Evolutionary conservation across 1,140 invertebrate genomes (phyloP), one percentile per base, ranked within the genome.

Genomic region (Theocolax elegans): DNA sequence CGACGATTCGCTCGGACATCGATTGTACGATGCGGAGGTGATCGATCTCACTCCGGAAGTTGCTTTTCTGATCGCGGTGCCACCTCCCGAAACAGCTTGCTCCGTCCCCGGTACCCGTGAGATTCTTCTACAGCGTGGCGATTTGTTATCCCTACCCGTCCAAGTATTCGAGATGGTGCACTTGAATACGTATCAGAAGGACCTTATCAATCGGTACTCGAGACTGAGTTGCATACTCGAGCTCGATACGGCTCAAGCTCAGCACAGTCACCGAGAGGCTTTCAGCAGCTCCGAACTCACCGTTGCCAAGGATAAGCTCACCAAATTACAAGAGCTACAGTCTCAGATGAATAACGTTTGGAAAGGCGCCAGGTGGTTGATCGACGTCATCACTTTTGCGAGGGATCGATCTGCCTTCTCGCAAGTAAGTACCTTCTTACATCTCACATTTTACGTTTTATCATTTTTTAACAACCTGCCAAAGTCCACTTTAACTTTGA

Each of bases 161-260:
- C 92, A 94, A 83, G 87, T 89, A n/a, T 94, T 97, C 77, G 97
- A 98, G 88, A 96, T 97, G 92, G 94, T 97, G 46, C 95, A 97
- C 77, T 85, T 97, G 49, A 91, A 91, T 67, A 96, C 95, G 8
- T 99, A 98, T 83, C 95, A 97, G 76, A 90, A 89, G 21, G 92
- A 92, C 62, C 92, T 98, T 23, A 92, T 98, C 9, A 91, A 92
- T 75, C 91, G 94, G 75, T 98, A 98, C 84, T 94, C 95, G 0
- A 90, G 95, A 40, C 85, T 98, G 3, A 97, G 95, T 72, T 96
- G 95, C 75, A 93, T 97, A 25, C 85, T 98, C 19, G 97, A 99
- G 84, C 87, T 97, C 78, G 97, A 98, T 74, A 92, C 94, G 0
- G 92, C 94, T 2, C 88, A 97, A 67, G 96, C 97, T 3, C 95